Percentiles rank a stretch among this genome's conserved stretches.
phyloP scores from a whole-genome alignment of 2,888 invertebrate genomes.

The Glomeris marginata region DNA sequence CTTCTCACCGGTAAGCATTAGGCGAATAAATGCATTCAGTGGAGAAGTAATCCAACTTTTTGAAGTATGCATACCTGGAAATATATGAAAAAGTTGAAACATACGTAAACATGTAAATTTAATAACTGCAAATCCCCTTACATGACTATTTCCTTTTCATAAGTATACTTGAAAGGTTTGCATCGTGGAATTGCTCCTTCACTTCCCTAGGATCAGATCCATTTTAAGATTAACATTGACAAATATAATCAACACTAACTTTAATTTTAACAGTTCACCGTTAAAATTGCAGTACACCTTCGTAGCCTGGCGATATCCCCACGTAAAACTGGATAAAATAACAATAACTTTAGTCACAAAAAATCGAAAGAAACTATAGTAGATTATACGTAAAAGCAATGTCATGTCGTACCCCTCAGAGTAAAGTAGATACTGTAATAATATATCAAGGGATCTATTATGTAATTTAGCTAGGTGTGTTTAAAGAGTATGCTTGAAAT shows the following conservation, averaged over 20 bases:
- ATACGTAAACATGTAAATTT: too few relatives aligned
- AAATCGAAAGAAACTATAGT: not conserved
- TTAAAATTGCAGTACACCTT: constrained; percentile 78
- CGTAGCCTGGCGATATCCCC: constrained; percentile 89
- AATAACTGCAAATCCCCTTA: constrained; percentile 29
- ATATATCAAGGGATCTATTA: too few relatives aligned
- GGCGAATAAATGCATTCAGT: constrained; percentile 98
- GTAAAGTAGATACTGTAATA: too few relatives aligned
- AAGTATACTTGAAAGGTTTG: constrained; percentile 92
- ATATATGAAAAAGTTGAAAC: not conserved
- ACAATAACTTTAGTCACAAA: not conserved
- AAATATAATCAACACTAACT: constrained; percentile 3
- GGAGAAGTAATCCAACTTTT: constrained; percentile 90
- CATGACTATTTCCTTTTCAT: constrained; percentile 99
- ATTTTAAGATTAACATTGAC: not conserved
- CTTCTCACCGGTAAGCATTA: constrained; percentile 60
- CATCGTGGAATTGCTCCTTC: constrained; percentile 77
- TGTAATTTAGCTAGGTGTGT: too few relatives aligned
- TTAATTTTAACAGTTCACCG: constrained; percentile 42
- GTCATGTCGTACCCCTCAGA: too few relatives aligned
- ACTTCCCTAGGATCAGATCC: constrained; percentile 33
- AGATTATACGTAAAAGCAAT: too few relatives aligned
- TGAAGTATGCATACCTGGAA: constrained; percentile 70
- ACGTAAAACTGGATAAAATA: constrained; percentile 45
- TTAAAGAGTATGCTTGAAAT: too few relatives aligned